Base-by-base conservation (phyloP, 2,113 vertebrate species). In the Caretta caretta region DNA sequence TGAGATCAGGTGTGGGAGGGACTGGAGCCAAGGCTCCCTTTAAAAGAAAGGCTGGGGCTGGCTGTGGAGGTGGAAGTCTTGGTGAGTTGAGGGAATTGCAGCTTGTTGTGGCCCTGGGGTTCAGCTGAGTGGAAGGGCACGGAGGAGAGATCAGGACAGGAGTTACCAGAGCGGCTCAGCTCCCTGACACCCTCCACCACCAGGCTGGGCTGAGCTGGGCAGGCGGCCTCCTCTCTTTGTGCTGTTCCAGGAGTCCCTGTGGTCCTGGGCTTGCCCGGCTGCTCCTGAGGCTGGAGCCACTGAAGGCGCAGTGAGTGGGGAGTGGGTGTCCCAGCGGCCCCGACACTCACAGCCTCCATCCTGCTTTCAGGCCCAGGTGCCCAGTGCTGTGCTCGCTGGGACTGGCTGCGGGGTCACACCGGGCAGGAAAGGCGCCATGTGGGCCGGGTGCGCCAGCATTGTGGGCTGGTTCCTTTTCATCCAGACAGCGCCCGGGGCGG, bases 401-500 rank as follows among this genome's bases (percentile, higher is more conserved):
- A 83, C 89, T 14, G 85, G 92, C 83, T 46, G 46, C 69, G 0
- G 1, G 78, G 90, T 84, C 54, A 0, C 0, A 29, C 4, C 0
- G 76, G 8, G 14, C 17, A 48, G 3, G 1, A 0, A 24, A 35
- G 49, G 42, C 19, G 19, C 69, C 10, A 94, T 97, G 97, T 1
- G 46, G 16, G 12, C 72, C 49, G 5, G 19, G 25, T 6, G 17
- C 3, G 17, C 5, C 0, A 3, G 27, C 0, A 1, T 46, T 49
- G 19, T 53, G 81, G 38, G 65, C 29, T 5, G 20, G 22, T 50
- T 83, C 57, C 8, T 51, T 48, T 35, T 46, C 75, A 56, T 94
- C 19, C 84, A 46, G 19, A 27, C 6, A 0, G 83, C 29, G 46
- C 4, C 46, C 0, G 3, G 1, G 53, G 91, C 9, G 17, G 13